Percentiles rank a stretch among this genome's conserved stretches.
Conservation (phyloP, 1,140 invertebrate genomes). For the Zaprionus ornatus region DNA sequence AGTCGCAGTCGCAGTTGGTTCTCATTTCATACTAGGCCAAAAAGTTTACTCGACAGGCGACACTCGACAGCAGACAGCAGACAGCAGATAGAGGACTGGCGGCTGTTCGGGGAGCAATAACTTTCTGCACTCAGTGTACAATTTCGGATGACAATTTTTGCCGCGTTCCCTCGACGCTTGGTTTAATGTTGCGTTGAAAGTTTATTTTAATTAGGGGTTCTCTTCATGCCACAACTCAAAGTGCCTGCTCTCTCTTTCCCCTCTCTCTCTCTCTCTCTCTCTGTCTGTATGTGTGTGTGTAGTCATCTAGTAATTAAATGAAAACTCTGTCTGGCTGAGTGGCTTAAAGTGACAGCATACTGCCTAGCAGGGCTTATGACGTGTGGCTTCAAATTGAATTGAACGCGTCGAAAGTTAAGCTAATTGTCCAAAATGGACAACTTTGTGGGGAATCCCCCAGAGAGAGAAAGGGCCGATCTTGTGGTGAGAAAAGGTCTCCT, state of each 20-base stretch:
- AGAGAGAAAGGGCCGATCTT: not conserved
- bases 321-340: slow-evolving; percentile 23
- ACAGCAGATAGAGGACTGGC: not conserved
- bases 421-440: slow-evolving; percentile 26
- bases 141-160: slow-evolving; percentile 38
- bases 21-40: slow-evolving; percentile 18
- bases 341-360: slow-evolving; percentile 14
- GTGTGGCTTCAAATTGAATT: slow-evolving; percentile 23
- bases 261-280: not conserved
- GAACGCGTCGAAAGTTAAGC: slow-evolving; percentile 16
- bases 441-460: not conserved
- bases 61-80: not conserved
- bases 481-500: not conserved
- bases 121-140: slow-evolving; percentile 43
- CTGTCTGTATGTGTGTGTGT: not conserved
- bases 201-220: slow-evolving; percentile 58
- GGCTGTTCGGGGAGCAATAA: slow-evolving; percentile 34
- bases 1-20: not conserved
- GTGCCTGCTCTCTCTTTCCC: not conserved
- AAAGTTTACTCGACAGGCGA: slow-evolving; percentile 36
- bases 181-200: slow-evolving; percentile 57
- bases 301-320: slow-evolving; percentile 40
- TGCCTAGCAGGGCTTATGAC: slow-evolving; percentile 14
- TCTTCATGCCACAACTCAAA: slow-evolving; percentile 23
- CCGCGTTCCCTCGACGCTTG: slow-evolving; percentile 35